Percentiles rank a stretch among this genome's conserved stretches.
Conservation (phyloP, 1,140 invertebrate genomes). For the Leptopilina boulardi region DNA sequence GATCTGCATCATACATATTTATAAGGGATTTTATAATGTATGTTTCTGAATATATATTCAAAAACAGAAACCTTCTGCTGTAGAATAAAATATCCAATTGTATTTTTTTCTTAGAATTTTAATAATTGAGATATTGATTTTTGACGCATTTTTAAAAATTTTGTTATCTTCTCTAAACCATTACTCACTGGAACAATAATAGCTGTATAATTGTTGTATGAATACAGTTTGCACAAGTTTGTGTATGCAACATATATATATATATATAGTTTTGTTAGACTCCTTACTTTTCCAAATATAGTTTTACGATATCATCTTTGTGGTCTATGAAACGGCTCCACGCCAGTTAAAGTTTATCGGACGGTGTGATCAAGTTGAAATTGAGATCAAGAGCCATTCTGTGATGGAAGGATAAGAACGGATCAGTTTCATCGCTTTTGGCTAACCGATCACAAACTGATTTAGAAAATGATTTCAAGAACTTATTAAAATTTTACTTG, state of each 20-base stretch:
- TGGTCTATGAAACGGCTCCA: slow-evolving; percentile 20
- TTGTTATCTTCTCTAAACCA: too few relatives aligned
- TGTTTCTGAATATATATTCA: neutral
- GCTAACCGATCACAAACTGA: slow-evolving; percentile 21
- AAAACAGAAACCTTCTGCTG: neutral
- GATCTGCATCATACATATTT: neutral
- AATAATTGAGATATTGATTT: too few relatives aligned
- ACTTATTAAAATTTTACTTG: neutral
- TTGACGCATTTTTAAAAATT: too few relatives aligned
- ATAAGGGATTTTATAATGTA: neutral
- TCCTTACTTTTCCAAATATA: slow-evolving; percentile 3
- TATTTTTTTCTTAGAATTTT: too few relatives aligned
- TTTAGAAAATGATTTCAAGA: neutral
- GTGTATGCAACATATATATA: too few relatives aligned
- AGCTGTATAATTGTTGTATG: too few relatives aligned
- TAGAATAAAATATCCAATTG: neutral
- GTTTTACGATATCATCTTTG: slow-evolving; percentile 25
- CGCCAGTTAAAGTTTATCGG: slow-evolving; percentile 28
- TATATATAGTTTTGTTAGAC: neutral
- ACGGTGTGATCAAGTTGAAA: slow-evolving; percentile 23
- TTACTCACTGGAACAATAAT: too few relatives aligned
- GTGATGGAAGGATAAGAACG: slow-evolving; percentile 25
- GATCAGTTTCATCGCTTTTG: slow-evolving; percentile 24
- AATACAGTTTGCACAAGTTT: too few relatives aligned
- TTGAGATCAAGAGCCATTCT: slow-evolving; percentile 28